Evolutionary conservation across 92 coral and sea anemone species (phyloP).

Genomic region (Phenganax subtilis): DNA sequence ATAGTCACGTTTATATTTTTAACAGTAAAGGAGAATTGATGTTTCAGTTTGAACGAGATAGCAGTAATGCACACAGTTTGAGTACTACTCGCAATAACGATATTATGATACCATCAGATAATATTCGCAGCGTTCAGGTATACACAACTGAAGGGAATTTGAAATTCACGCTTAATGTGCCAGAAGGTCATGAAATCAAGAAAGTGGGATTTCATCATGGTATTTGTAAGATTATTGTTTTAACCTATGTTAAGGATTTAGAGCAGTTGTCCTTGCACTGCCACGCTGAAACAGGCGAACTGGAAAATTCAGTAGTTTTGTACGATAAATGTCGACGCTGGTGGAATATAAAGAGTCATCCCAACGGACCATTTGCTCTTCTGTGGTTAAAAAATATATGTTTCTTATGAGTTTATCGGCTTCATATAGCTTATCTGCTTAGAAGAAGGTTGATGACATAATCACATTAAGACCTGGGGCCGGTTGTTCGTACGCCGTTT

Average conservation of each 20-base stretch:
- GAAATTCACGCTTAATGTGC: background rate
- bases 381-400: background rate
- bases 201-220: background rate
- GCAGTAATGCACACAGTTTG: background rate
- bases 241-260: background rate
- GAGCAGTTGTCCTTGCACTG: background rate
- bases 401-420: background rate
- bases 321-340: background rate
- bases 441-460: background rate
- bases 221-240: background rate
- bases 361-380: background rate
- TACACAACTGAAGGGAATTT: background rate
- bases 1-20: background rate
- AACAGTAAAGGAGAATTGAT: background rate
- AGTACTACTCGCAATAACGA: background rate
- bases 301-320: background rate
- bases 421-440: background rate
- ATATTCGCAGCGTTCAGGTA: background rate
- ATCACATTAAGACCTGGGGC: no score
- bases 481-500: no score
- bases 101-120: constrained; percentile 1
- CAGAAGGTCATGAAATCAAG: background rate
- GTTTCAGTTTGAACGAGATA: background rate
- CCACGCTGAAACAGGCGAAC: background rate
- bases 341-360: background rate